Percentiles rank a stretch among this genome's conserved stretches.
These are phyloP conservation scores for Pao palembangensis DNA, from an alignment of 2,113 vertebrate species.

Conservation along the genomic window DNA sequence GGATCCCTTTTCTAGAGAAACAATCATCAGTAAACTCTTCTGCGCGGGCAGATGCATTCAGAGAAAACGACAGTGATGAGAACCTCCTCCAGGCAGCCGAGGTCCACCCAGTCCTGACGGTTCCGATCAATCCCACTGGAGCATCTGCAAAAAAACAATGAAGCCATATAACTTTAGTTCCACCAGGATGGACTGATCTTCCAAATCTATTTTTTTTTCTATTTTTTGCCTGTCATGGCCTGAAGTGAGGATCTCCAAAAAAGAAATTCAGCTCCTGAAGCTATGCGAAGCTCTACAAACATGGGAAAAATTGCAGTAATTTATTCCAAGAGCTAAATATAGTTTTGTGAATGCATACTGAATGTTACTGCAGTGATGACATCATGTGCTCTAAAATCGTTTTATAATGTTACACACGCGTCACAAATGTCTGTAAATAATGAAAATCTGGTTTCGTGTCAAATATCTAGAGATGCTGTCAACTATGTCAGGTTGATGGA, in stretches of 20 bases:
- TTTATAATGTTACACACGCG: no score
- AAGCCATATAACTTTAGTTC: background rate
- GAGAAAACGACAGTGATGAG: background rate
- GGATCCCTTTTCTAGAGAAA: slow-evolving; percentile 80
- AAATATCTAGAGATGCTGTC: no score
- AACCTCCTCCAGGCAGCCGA: slow-evolving; percentile 88
- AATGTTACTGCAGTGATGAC: no score
- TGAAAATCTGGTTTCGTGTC: no score
- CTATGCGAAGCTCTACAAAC: background rate
- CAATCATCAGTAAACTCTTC: background rate
- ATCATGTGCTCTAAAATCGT: no score
- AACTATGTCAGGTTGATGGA: no score
- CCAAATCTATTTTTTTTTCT: background rate
- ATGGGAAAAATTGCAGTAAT: background rate
- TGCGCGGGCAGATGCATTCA: background rate
- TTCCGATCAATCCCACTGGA: slow-evolving; percentile 95
- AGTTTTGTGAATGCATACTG: background rate
- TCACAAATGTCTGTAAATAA: no score
- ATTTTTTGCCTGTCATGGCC: background rate
- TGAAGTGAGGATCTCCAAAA: no score
- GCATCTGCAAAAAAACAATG: slow-evolving; percentile 74
- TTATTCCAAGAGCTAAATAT: background rate
- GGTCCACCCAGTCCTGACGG: slow-evolving; percentile 97
- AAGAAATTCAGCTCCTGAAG: no score
- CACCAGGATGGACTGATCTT: background rate